Percentiles rank a stretch among this genome's conserved stretches.
These are phyloP conservation scores for Acleris holmiana DNA, from an alignment of 2,888 invertebrate species.

Conservation along the genomic window DNA sequence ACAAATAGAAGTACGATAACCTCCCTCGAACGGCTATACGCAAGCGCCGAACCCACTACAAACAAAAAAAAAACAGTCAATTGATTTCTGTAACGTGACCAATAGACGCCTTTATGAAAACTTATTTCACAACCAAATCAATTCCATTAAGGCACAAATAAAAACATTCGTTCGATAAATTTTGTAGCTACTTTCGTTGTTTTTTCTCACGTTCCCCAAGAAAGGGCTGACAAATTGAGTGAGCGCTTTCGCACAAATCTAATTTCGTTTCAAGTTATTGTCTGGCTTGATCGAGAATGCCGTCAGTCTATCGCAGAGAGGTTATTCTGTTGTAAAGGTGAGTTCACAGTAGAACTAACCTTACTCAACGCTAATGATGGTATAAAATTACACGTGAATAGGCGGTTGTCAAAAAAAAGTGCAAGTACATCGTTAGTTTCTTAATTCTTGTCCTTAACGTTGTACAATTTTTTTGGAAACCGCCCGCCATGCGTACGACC, in stretches of 20 bases:
- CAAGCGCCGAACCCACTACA: constrained; percentile 5
- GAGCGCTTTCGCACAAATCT: constrained; percentile 43
- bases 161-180: constrained; percentile 30
- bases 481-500: no score
- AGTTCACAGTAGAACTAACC: no score
- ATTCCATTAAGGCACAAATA: constrained; percentile 21
- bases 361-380: no score
- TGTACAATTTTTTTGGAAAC: no score
- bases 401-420: no score
- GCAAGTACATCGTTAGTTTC: no score
- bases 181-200: constrained; percentile 50
- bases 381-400: no score
- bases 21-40: constrained; percentile 3
- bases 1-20: neutral
- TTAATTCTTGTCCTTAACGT: no score
- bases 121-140: constrained; percentile 22
- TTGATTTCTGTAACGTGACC: constrained; percentile 17
- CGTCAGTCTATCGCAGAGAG: constrained; percentile 10
- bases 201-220: constrained; percentile 44
- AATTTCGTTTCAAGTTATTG: constrained; percentile 43
- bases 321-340: neutral
- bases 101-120: constrained; percentile 12
- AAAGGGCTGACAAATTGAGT: constrained; percentile 56
- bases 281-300: constrained; percentile 20
- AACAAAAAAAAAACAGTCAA: constrained; percentile 4